A percentile compares a stretch with the other conserved stretches of the same genome.
These are phyloP conservation scores for Tolypeutes matacus DNA, from an alignment of 2,797 vertebrate species.

Conservation along the genomic window DNA sequence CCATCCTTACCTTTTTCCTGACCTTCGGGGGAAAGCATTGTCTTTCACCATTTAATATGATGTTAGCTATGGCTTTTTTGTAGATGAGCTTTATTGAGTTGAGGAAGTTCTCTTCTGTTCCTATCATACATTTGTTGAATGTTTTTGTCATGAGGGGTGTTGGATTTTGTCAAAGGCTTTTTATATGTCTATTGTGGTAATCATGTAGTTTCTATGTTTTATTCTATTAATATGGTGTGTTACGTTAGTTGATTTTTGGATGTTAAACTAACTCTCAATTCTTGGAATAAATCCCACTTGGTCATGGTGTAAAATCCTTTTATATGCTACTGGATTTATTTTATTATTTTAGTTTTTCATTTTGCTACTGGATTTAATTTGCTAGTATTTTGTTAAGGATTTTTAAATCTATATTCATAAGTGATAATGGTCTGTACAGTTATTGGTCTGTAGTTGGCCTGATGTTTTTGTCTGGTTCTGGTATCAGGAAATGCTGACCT, in stretches of 20 bases:
- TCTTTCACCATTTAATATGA: not conserved
- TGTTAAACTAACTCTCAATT: not conserved
- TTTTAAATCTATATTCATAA: not conserved
- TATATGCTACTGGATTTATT: not conserved
- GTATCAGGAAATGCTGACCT: not conserved
- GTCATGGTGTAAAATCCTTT: not conserved
- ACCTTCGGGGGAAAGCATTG: not conserved
- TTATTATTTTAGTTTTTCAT: too few relatives aligned
- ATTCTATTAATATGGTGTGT: not conserved
- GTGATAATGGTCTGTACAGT: too few relatives aligned
- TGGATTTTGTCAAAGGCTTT: not conserved
- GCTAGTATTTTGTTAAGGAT: not conserved
- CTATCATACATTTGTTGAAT: not conserved
- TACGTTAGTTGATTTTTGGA: not conserved
- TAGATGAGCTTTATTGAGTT: not conserved
- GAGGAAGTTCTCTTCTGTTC: not conserved
- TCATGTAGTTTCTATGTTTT: not conserved
- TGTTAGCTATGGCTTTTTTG: not conserved
- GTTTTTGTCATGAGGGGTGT: not conserved
- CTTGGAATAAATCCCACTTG: not conserved
- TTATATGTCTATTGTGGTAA: not conserved
- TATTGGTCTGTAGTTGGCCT: not conserved
- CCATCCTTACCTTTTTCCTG: not conserved
- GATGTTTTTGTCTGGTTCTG: not conserved
- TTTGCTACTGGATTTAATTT: not conserved